A percentile compares a stretch with the other conserved stretches of the same genome.
Evolutionary conservation across 1,140 invertebrate genomes (phyloP).

Genomic region (Idris sp.): DNA sequence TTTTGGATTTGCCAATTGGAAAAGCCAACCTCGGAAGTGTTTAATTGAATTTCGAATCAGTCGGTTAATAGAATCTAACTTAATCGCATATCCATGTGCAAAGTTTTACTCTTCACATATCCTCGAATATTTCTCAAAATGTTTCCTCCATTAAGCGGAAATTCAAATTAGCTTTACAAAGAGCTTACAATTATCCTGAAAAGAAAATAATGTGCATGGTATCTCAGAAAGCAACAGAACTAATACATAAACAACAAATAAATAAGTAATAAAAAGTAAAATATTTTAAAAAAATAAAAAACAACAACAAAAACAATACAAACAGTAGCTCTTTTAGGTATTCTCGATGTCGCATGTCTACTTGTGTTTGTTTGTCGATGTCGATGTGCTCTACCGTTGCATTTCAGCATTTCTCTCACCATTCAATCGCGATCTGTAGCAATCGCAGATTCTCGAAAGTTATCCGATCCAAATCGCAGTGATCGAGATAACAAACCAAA

Average conservation of each 20-base stretch:
- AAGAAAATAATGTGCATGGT: no score
- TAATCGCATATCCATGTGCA: constrained; percentile 19
- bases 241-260: constrained; percentile 43
- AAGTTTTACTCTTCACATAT: constrained; percentile 30
- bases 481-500: constrained; percentile 17
- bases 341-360: constrained; percentile 70
- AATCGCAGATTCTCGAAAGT: constrained; percentile 69
- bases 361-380: constrained; percentile 62
- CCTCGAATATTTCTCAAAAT: constrained; percentile 21
- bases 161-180: constrained; percentile 1
- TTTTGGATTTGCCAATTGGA: no score
- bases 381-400: constrained; percentile 63
- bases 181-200: no score
- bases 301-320: constrained; percentile 44
- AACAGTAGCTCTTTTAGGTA: constrained; percentile 63
- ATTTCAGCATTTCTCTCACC: constrained; percentile 61
- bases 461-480: constrained; percentile 65
- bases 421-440: constrained; percentile 55
- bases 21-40: no score
- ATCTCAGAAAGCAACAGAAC: constrained; percentile 33
- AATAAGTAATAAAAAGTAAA: not conserved
- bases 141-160: constrained; percentile 27
- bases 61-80: constrained; percentile 5
- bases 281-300: constrained; percentile 17
- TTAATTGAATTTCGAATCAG: constrained; percentile 32